Evolutionary conservation across 2,888 invertebrate genomes (phyloP).

Genomic region (Cryptophagus acutangulus): DNA sequence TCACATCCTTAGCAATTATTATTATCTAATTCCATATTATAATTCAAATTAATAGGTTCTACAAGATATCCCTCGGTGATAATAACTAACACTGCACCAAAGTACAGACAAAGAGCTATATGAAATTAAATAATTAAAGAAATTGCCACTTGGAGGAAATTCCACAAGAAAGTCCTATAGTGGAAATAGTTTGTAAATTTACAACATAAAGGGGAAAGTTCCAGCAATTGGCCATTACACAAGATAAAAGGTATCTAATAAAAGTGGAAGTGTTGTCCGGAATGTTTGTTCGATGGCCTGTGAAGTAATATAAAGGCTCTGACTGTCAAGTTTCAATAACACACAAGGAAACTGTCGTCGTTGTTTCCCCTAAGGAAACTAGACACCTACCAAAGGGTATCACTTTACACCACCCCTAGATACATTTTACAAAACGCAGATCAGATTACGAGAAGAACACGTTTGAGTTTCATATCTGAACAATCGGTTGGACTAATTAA

Average conservation of each 20-base stretch:
- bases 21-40: too few relatives aligned
- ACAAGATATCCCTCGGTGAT: too few relatives aligned
- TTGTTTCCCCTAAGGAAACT: neutral
- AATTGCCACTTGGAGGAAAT: too few relatives aligned
- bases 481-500: too few relatives aligned
- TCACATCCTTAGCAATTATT: too few relatives aligned
- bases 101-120: too few relatives aligned
- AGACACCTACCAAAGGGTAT: constrained; percentile 4
- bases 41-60: too few relatives aligned
- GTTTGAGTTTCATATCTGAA: too few relatives aligned
- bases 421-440: constrained; percentile 3
- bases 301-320: constrained; percentile 9
- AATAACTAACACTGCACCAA: too few relatives aligned
- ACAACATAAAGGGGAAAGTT: constrained; percentile 1
- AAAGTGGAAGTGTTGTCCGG: constrained; percentile 9
- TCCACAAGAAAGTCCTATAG: too few relatives aligned
- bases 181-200: neutral
- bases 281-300: constrained; percentile 9
- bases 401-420: constrained; percentile 6
- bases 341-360: constrained; percentile 7
- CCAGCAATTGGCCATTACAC: constrained; percentile 1
- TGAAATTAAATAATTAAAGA: too few relatives aligned
- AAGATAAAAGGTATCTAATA: constrained; percentile 9
- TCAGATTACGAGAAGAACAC: too few relatives aligned
- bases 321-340: constrained; percentile 6